These are phyloP conservation scores for Zoanthus sansibaricus DNA, from an alignment of 92 coral and sea anemone genomes.

Conservation along the genomic window DNA sequence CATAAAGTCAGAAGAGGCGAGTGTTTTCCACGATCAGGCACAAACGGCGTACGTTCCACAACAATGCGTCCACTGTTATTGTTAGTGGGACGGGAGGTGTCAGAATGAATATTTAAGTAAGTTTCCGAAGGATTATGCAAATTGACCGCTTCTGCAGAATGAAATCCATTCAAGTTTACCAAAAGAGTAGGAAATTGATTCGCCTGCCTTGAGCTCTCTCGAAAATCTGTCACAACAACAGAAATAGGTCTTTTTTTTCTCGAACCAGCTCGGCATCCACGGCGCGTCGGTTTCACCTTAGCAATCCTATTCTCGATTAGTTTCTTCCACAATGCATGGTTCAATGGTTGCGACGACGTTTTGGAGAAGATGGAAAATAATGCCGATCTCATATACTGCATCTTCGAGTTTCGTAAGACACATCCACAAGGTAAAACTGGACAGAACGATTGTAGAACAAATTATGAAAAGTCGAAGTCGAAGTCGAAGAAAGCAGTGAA, in stretches of 20 bases:
- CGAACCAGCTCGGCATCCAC: background rate
- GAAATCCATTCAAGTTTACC: background rate
- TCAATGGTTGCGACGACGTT: no score
- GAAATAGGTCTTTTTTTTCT: background rate
- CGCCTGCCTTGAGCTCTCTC: background rate
- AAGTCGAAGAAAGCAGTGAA: no score
- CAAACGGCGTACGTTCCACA: constrained; percentile 41
- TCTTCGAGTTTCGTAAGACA: no score
- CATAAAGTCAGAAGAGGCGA: constrained; percentile 16
- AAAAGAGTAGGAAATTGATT: background rate
- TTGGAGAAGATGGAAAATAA: no score
- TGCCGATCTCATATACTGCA: no score
- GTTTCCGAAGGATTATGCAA: background rate
- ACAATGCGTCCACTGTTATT: constrained; percentile 29
- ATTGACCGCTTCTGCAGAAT: background rate
- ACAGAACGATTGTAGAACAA: no score
- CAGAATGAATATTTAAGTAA: background rate
- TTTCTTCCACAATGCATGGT: background rate
- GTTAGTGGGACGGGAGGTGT: background rate
- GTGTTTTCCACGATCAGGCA: constrained; percentile 13
- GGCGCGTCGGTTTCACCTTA: background rate
- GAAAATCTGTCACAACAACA: background rate
- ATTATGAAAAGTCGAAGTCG: no score
- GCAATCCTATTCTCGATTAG: background rate
- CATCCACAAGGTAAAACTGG: no score